These are phyloP conservation scores for Tiliacea aurago DNA, from an alignment of 2,888 invertebrate species.

Conservation along the genomic window DNA sequence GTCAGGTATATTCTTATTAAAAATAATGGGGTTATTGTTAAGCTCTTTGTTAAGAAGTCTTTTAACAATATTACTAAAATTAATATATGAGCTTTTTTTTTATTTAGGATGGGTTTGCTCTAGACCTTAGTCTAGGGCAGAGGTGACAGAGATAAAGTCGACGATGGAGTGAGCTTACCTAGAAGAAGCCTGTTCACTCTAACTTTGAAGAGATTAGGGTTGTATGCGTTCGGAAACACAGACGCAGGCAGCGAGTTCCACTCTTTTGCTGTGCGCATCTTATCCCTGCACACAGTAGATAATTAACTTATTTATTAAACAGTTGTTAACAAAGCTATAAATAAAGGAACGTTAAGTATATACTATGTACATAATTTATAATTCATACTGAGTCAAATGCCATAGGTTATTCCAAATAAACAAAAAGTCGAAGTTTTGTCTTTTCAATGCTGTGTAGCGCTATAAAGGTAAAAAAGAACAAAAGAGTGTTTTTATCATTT, in stretches of 20 bases:
- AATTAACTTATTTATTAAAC: neutral
- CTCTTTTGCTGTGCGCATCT: too few species aligned
- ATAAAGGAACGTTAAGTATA: neutral
- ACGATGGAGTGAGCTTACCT: too few species aligned
- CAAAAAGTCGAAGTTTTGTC: neutral
- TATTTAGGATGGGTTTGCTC: too few species aligned
- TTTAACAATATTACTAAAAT: neutral
- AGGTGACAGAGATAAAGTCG: too few species aligned
- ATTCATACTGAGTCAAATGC: neutral
- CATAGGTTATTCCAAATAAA: neutral
- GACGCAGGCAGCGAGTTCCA: too few species aligned
- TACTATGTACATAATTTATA: neutral
- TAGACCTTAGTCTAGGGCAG: too few species aligned
- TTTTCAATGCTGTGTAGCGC: neutral
- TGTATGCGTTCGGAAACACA: too few species aligned
- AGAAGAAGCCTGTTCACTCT: too few species aligned
- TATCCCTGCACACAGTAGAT: neutral
- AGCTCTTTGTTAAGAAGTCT: neutral
- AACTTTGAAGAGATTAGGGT: too few species aligned
- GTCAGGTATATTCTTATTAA: neutral
- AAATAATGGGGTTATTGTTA: constrained; percentile 1
- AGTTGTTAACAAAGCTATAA: neutral
- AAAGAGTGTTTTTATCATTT: too few species aligned
- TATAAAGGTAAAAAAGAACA: neutral
- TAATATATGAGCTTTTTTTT: neutral